phyloP scores from a whole-genome alignment of 2,797 vertebrate species.

The Mycteria americana region DNA sequence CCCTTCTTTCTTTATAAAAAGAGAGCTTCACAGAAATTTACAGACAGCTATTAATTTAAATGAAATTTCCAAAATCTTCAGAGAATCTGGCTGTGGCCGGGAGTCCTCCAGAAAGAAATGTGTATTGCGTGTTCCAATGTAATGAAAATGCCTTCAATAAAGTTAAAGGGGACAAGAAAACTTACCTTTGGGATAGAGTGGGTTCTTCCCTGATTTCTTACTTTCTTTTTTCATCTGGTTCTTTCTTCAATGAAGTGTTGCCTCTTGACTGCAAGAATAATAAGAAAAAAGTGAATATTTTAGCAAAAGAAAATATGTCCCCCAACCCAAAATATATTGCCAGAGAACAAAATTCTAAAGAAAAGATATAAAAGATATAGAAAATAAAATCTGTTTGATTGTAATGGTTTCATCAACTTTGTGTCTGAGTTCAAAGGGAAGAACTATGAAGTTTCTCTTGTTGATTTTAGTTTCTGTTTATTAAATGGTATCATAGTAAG shows the following conservation, averaged over 20 bases:
- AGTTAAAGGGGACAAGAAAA: background rate
- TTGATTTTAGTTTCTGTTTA: background rate
- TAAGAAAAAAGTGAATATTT: background rate
- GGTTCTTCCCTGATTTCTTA: background rate
- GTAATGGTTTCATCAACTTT: background rate
- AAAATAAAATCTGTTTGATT: background rate
- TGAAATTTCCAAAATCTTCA: background rate
- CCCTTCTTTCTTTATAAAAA: background rate
- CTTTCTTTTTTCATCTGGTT: background rate
- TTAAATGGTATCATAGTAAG: background rate
- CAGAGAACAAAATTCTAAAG: background rate
- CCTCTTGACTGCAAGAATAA: background rate
- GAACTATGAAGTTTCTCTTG: background rate
- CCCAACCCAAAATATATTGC: background rate
- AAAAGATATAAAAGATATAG: background rate
- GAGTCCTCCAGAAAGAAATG: background rate
- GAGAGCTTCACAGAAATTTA: background rate
- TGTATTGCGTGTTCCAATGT: background rate
- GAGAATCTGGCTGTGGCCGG: background rate
- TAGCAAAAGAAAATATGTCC: background rate
- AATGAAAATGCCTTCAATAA: background rate
- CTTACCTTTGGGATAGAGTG: background rate
- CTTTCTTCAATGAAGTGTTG: background rate
- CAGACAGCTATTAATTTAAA: background rate
- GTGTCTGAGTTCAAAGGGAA: background rate